Evolutionary conservation across 2,797 vertebrate species (phyloP).

Genomic region (Mastacembelus armatus): DNA sequence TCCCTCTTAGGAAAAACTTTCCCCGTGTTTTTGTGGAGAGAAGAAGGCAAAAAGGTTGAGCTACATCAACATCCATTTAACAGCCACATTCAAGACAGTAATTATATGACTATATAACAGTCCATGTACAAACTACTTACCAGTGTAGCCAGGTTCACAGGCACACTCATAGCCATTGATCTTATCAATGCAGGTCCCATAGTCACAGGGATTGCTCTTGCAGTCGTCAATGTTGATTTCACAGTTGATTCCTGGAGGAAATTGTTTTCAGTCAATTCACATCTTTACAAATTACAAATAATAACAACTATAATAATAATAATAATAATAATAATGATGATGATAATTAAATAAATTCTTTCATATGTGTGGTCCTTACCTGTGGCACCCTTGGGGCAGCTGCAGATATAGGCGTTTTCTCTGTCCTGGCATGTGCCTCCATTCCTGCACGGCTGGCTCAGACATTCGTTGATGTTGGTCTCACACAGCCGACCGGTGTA

Average conservation of each 20-base stretch:
- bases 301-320: too few species aligned
- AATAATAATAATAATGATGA: too few species aligned
- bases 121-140: slow-evolving; percentile 74
- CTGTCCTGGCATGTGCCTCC: slow-evolving; percentile 94
- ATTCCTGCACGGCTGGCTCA: slow-evolving; percentile 94
- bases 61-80: background rate
- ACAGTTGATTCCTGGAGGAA: slow-evolving; percentile 89
- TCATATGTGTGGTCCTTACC: slow-evolving; percentile 75
- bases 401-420: slow-evolving; percentile 90
- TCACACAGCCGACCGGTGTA: slow-evolving; percentile 94
- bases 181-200: slow-evolving; percentile 95
- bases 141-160: slow-evolving; percentile 93
- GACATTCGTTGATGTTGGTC: slow-evolving; percentile 95
- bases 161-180: slow-evolving; percentile 94
- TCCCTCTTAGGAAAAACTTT: background rate
- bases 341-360: too few species aligned
- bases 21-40: background rate
- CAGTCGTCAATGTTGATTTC: slow-evolving; percentile 96
- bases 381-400: slow-evolving; percentile 92
- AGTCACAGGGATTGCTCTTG: slow-evolving; percentile 91
- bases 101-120: background rate
- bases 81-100: background rate
- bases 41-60: background rate
- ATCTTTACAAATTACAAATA: too few species aligned
- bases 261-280: background rate